Percentiles rank a stretch among this genome's conserved stretches.
These are phyloP conservation scores for Pissodes strobi DNA, from an alignment of 1,140 invertebrate genomes.

Conservation along the genomic window DNA sequence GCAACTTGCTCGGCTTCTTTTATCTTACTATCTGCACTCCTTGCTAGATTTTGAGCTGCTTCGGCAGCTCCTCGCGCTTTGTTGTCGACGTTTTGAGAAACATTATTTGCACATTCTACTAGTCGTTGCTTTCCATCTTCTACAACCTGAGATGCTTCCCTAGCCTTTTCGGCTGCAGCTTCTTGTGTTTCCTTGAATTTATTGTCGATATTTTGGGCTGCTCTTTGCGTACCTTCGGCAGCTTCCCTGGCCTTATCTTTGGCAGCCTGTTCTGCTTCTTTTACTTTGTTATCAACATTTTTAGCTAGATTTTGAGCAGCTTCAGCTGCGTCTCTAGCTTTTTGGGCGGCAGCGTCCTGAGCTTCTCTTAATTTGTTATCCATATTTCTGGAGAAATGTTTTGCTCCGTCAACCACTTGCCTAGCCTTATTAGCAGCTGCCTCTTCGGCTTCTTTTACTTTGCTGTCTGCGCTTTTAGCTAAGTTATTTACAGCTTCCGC, in stretches of 20 bases:
- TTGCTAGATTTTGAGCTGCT: slow-evolving; percentile 15
- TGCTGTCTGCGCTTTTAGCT: slow-evolving; percentile 26
- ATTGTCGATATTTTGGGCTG: slow-evolving; percentile 20
- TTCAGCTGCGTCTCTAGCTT: slow-evolving; percentile 10
- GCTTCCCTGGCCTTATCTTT: slow-evolving; percentile 8
- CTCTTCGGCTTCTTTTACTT: slow-evolving; percentile 22
- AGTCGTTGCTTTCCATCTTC: slow-evolving; percentile 17
- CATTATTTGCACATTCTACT: slow-evolving; percentile 17
- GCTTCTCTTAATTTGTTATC: slow-evolving; percentile 33
- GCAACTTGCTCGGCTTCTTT: slow-evolving; percentile 13
- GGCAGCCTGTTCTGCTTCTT: slow-evolving; percentile 17
- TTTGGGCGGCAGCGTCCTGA: slow-evolving; percentile 18
- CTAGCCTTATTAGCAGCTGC: slow-evolving; percentile 22
- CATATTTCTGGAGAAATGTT: slow-evolving; percentile 31
- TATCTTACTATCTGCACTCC: slow-evolving; percentile 23
- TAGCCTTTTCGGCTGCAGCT: slow-evolving; percentile 10
- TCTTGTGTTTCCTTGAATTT: slow-evolving; percentile 12
- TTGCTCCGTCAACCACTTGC: slow-evolving; percentile 5
- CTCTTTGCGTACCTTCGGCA: slow-evolving; percentile 17
- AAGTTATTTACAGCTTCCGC: slow-evolving; percentile 30
- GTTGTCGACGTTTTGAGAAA: slow-evolving; percentile 11
- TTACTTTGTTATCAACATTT: slow-evolving; percentile 19
- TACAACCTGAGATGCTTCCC: slow-evolving; percentile 19
- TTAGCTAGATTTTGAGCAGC: slow-evolving; percentile 17
- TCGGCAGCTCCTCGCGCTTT: slow-evolving; percentile 1